phyloP scores from a whole-genome alignment of 2,113 vertebrate species.

The Symphodus melops region DNA sequence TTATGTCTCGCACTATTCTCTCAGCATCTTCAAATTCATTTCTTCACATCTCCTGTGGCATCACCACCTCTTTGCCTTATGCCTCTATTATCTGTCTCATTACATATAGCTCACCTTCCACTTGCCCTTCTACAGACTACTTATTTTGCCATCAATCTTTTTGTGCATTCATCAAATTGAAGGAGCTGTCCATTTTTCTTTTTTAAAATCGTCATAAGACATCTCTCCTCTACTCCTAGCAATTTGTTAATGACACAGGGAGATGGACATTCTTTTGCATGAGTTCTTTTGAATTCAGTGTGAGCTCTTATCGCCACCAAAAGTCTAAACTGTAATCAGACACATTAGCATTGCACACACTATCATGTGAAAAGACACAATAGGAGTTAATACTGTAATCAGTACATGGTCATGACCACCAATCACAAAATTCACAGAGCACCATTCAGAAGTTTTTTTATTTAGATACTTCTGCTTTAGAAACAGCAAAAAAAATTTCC shows the following conservation, averaged over 20 bases:
- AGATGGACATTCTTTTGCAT: neutral
- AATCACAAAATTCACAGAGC: neutral
- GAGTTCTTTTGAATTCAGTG: neutral
- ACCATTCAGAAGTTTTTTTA: neutral
- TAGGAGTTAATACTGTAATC: no score
- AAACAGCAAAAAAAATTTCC: neutral
- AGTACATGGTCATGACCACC: neutral
- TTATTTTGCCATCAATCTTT: conserved; percentile 7
- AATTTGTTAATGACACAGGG: neutral
- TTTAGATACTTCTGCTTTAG: neutral
- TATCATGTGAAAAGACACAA: no score
- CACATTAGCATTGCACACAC: neutral
- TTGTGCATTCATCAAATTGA: conserved; percentile 18
- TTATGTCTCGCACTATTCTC: conserved; percentile 20
- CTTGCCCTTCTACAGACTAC: conserved; percentile 18
- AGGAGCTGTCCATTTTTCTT: conserved; percentile 13
- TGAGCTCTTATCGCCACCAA: neutral
- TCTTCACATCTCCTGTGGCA: conserved; percentile 1
- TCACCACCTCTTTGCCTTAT: neutral
- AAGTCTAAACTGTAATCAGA: neutral
- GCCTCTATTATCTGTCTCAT: conserved; percentile 35
- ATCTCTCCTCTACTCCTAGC: neutral
- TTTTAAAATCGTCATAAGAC: neutral
- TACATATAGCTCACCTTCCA: conserved; percentile 22
- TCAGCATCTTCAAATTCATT: conserved; percentile 24